A percentile compares a stretch with the other conserved stretches of the same genome.
phyloP scores from a whole-genome alignment of 2,797 vertebrate species.

The Vireo griseus region DNA sequence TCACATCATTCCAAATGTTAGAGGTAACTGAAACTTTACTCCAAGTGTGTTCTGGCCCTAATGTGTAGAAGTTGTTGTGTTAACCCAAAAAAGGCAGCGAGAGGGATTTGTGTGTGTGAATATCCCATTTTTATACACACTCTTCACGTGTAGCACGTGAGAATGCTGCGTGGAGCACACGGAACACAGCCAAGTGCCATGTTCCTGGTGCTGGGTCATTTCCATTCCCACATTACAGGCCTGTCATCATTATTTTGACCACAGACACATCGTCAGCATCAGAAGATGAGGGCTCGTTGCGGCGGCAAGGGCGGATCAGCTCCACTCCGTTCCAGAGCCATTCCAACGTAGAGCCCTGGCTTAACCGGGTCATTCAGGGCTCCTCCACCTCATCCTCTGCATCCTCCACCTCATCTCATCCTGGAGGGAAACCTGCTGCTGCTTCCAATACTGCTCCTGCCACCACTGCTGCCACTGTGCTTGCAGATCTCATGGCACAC shows the following conservation, averaged over 20 bases:
- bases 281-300: slow-evolving; percentile 95
- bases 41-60: background rate
- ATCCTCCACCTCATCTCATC: slow-evolving; percentile 96
- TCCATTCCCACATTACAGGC: slow-evolving; percentile 53
- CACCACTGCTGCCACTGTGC: slow-evolving; percentile 76
- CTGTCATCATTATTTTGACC: slow-evolving; percentile 77
- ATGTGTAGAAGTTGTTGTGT: background rate
- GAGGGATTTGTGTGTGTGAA: background rate
- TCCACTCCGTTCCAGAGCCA: slow-evolving; percentile 88
- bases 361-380: slow-evolving; percentile 92
- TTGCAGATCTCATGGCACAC: slow-evolving; percentile 90
- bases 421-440: slow-evolving; percentile 85
- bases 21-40: background rate
- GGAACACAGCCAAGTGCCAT: background rate
- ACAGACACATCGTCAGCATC: slow-evolving; percentile 97
- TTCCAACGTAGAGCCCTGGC: slow-evolving; percentile 90
- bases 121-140: background rate
- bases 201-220: background rate
- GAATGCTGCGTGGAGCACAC: background rate
- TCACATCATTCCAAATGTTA: background rate
- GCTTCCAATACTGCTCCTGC: slow-evolving; percentile 69
- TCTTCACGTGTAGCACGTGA: background rate
- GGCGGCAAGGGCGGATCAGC: slow-evolving; percentile 85
- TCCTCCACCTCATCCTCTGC: slow-evolving; percentile 97
- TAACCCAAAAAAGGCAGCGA: rapidly evolving